Conservation (phyloP, 2,113 vertebrate species). For the Hyperoodon ampullatus region DNA sequence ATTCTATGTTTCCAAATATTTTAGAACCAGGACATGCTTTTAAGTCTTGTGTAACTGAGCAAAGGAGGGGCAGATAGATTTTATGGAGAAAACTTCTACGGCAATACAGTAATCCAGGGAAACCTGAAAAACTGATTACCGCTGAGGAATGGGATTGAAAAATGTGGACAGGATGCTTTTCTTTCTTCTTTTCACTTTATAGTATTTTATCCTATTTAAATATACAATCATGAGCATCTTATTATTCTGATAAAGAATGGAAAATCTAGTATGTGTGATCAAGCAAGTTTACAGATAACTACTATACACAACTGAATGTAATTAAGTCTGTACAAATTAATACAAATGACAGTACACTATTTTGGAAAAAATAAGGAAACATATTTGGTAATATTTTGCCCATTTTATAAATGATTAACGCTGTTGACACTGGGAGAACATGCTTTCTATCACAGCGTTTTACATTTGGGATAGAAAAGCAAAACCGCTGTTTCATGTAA, state of each 20-base stretch:
- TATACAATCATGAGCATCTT: background rate
- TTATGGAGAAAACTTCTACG: background rate
- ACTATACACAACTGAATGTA: background rate
- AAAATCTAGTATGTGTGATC: background rate
- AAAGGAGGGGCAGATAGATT: background rate
- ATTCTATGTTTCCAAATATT: background rate
- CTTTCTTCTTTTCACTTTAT: background rate
- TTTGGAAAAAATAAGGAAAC: conserved; percentile 4
- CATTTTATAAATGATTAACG: background rate
- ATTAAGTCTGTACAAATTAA: background rate
- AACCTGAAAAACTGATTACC: background rate
- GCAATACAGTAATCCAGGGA: background rate
- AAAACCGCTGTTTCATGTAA: background rate
- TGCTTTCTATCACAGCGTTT: background rate
- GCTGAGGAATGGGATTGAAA: background rate
- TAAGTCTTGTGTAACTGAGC: background rate
- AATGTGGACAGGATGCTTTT: background rate
- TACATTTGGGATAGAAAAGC: background rate
- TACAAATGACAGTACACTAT: background rate
- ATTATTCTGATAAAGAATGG: conserved; percentile 28
- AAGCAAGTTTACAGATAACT: background rate
- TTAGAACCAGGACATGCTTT: background rate
- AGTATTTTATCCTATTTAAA: background rate
- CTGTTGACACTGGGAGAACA: background rate
- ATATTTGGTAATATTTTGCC: background rate